Evolutionary conservation across 2,888 invertebrate species (phyloP), one percentile per base, ranked within the genome.

Genomic region (Dryadula phaetusa): DNA sequence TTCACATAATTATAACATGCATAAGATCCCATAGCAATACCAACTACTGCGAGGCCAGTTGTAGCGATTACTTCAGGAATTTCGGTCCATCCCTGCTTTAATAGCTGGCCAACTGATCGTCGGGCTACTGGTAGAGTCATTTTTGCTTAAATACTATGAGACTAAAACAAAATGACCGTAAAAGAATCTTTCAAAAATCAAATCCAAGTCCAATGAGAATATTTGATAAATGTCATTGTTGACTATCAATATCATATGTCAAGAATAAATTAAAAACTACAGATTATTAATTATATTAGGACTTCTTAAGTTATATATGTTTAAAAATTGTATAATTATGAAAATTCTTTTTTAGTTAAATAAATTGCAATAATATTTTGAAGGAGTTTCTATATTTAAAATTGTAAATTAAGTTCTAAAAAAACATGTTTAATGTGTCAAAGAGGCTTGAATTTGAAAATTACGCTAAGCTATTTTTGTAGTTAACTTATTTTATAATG

Each of bases 11-110:
- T 93, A 68, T 84, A 82, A 56, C 93, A 73, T 2, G 93, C 94
- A 42, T 88, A 56, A 20, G 80, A 78, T 18, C 90, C 92, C 69
- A 95, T 73, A 7, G 83, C 93, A 3, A 95, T 58, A 32, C 96
- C 96, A 42, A 93, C 77, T 0, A 95, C 0, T 0, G 92, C 96
- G 72, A 95, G 73, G 14, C 93, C 93, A 2, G 94, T 85, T 25
- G 94, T 91, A 32, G 93, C 95, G 47, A 96, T 83, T 56, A 96
- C 86, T 84, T 96, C 96, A 3, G 96, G 96, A 69, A 96, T 94
- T 87, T 96, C 95, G 78, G 93, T 87, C 95, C 96, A 92, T 53
- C 90, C 92, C 65, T 92, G 92, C 72, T 83, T 81, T 1, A 91
- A 63, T 32, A 92, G 69, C 60, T 92, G 92, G 7, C 86, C 82